Conservation (phyloP, 2,113 vertebrate species). For the Protobothrops mucrosquamatus region DNA sequence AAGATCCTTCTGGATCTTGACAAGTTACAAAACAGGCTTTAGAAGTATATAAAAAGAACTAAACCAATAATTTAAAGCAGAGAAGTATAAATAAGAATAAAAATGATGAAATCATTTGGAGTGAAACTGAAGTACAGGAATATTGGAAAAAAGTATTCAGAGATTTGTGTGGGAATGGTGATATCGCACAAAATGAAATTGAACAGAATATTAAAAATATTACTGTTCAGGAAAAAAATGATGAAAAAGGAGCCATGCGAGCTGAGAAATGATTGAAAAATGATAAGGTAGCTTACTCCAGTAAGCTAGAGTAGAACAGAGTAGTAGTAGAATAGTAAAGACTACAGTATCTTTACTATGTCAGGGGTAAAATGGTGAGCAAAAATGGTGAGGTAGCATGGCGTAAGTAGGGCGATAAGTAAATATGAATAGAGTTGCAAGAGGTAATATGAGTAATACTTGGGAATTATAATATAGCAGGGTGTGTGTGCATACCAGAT, state of each 20-base stretch:
- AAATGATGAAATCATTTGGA: neutral
- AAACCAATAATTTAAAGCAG: neutral
- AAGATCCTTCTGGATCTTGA: neutral
- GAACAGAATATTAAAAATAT: neutral
- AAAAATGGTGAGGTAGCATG: neutral
- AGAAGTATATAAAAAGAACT: neutral
- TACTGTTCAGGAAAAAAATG: neutral
- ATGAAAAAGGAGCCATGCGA: neutral
- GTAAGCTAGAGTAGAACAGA: neutral
- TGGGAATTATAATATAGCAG: neutral
- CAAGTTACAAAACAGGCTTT: neutral
- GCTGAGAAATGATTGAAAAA: neutral
- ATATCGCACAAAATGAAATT: neutral
- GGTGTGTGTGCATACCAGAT: neutral
- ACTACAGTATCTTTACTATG: neutral
- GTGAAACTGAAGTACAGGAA: neutral
- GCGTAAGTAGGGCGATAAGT: neutral
- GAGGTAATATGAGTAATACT: neutral
- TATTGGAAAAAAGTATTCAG: neutral
- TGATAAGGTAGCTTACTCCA: neutral
- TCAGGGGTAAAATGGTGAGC: neutral
- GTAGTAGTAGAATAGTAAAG: neutral
- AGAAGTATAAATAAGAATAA: neutral
- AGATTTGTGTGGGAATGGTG: neutral
- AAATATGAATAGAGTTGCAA: neutral